A percentile compares a stretch with the other conserved stretches of the same genome.
These are phyloP conservation scores for Pogonocichla stellata DNA, from an alignment of 2,113 vertebrate genomes.

Conservation along the genomic window DNA sequence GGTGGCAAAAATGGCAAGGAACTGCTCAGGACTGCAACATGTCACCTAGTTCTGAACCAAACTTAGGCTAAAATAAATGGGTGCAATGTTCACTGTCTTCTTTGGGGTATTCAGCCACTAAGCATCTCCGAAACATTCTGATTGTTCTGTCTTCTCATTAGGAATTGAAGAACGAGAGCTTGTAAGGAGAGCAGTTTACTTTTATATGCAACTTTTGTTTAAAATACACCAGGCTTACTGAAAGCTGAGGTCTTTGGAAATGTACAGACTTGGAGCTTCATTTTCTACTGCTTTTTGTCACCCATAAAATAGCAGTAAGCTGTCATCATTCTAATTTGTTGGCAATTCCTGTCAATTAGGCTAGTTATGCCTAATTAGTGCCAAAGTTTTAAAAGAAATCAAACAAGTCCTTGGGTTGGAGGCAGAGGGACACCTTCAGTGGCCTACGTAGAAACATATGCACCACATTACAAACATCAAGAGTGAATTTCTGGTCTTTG, in stretches of 20 bases:
- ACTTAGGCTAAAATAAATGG: conserved; percentile 5
- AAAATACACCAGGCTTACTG: background rate
- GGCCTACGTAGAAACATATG: background rate
- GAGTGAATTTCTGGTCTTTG: background rate
- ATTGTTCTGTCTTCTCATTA: background rate
- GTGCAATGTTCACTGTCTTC: background rate
- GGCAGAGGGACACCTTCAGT: background rate
- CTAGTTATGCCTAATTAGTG: background rate
- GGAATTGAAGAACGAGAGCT: background rate
- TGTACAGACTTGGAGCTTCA: background rate
- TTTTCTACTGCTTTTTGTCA: background rate
- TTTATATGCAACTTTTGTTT: background rate
- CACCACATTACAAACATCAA: background rate
- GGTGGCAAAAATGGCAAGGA: background rate
- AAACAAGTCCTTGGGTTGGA: background rate
- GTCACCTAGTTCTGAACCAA: background rate
- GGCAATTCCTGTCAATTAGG: background rate
- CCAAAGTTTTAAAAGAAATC: background rate
- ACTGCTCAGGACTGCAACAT: background rate
- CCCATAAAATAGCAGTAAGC: background rate
- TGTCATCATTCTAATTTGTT: background rate
- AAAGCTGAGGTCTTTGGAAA: background rate
- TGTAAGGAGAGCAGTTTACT: background rate
- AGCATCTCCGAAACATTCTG: background rate
- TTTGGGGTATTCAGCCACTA: background rate